These are phyloP conservation scores for Oostethus manadensis DNA, from an alignment of 2,113 vertebrate species.

Conservation along the genomic window DNA sequence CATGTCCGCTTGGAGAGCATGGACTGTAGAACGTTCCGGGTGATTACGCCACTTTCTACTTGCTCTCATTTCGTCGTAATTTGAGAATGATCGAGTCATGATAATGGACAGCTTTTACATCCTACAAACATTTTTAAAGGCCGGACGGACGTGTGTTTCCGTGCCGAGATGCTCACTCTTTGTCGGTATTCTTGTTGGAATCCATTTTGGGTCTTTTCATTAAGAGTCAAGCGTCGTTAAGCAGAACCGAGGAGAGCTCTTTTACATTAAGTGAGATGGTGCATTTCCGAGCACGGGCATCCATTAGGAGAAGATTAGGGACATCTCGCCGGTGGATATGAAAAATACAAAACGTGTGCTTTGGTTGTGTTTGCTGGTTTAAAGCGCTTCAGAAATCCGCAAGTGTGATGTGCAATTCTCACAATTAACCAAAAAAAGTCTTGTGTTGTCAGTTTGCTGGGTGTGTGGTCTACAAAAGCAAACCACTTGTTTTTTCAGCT, in stretches of 20 bases:
- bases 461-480: no score
- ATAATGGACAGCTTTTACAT: conserved; percentile 60
- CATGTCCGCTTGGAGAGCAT: conserved; percentile 16
- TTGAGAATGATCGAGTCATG: conserved; percentile 49
- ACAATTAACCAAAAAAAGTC: no score
- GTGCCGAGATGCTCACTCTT: neutral
- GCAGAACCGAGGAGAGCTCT: conserved; percentile 18
- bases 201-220: neutral
- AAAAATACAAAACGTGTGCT: neutral
- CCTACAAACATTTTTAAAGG: conserved; percentile 52
- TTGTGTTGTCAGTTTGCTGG: no score
- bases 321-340: neutral
- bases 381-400: conserved; percentile 9
- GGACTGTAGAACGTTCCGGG: conserved; percentile 29
- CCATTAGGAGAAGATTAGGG: conserved; percentile 1
- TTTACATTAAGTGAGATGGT: conserved; percentile 12
- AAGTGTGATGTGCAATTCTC: no score
- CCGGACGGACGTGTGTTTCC: conserved; percentile 45
- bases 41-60: conserved; percentile 36
- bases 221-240: conserved; percentile 21
- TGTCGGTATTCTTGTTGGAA: conserved; percentile 31
- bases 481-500: no score
- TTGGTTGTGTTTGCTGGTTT: conserved; percentile 15
- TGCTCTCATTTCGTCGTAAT: conserved; percentile 33
- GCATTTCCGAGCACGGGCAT: neutral